A percentile compares a stretch with the other conserved stretches of the same genome.
Conservation (phyloP, 1,140 invertebrate species). For the Phenacoccus solenopsis region DNA sequence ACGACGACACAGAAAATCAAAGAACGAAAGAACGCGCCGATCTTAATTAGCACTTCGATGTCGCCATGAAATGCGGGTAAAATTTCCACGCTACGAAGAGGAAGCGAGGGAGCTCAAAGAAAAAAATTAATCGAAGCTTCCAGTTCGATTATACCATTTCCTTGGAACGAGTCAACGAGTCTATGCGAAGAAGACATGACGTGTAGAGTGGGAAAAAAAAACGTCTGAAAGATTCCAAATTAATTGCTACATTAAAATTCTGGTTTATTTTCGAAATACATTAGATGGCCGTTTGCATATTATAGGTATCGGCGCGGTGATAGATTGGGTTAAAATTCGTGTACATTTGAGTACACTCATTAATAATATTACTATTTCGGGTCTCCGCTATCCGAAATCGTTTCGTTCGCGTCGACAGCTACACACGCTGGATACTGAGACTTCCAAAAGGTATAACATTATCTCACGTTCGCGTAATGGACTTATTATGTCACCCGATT, state of each 20-base stretch:
- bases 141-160: no score
- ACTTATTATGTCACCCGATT: constrained; percentile 14
- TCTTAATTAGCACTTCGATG: no score
- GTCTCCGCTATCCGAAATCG: constrained; percentile 7
- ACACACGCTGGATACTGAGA: background rate
- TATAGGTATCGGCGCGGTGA: background rate
- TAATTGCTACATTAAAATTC: constrained; percentile 5
- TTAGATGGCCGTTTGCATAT: background rate
- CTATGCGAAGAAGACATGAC: no score
- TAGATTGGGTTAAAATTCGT: background rate
- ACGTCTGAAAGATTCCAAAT: background rate
- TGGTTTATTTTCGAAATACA: background rate
- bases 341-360: constrained; percentile 10
- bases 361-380: constrained; percentile 5
- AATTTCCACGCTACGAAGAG: no score
- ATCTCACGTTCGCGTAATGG: constrained; percentile 13
- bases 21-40: no score
- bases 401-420: background rate
- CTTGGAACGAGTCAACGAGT: no score
- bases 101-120: no score
- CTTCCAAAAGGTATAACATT: constrained; percentile 4
- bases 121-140: no score
- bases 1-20: no score
- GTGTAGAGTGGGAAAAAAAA: no score
- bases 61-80: no score